phyloP scores from a whole-genome alignment of 2,797 vertebrate genomes.

The Apogon hyalosoma region DNA sequence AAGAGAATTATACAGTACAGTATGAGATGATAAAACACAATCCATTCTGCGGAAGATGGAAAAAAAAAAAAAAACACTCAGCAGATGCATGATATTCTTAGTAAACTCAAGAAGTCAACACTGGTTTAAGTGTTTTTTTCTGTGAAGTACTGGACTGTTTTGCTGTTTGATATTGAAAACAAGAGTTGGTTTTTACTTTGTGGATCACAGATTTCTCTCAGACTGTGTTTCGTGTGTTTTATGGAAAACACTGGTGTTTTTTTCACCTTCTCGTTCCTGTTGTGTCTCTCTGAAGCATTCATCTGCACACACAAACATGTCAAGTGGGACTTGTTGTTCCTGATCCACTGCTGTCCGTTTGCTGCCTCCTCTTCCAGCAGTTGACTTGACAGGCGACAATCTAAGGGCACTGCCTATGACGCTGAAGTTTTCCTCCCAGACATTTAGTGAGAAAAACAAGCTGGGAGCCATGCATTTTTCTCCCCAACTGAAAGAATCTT shows the following conservation, averaged over 20 bases:
- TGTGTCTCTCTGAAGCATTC: not conserved
- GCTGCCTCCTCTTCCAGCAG: slow-evolving; percentile 31
- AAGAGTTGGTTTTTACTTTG: slow-evolving; percentile 20
- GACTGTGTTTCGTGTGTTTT: slow-evolving; percentile 24
- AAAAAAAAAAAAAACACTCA: slow-evolving; percentile 38
- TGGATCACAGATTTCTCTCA: slow-evolving; percentile 24
- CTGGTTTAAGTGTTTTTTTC: not conserved
- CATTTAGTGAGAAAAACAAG: slow-evolving; percentile 41
- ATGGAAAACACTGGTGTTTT: slow-evolving; percentile 29
- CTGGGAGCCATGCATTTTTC: slow-evolving; percentile 11
- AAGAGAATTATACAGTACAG: slow-evolving; percentile 25
- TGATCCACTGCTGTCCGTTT: slow-evolving; percentile 33
- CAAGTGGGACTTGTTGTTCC: slow-evolving; percentile 42
- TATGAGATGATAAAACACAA: slow-evolving; percentile 47
- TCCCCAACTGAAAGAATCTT: slow-evolving; percentile 28
- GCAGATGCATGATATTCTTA: slow-evolving; percentile 27
- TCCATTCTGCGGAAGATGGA: slow-evolving; percentile 1
- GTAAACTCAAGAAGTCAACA: slow-evolving; percentile 25
- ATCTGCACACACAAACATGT: slow-evolving; percentile 21
- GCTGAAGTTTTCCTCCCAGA: slow-evolving; percentile 41
- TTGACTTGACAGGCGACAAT: slow-evolving; percentile 33
- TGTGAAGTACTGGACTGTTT: not conserved
- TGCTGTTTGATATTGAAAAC: slow-evolving; percentile 4
- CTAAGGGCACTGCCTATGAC: slow-evolving; percentile 29
- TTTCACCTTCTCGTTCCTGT: slow-evolving; percentile 31